Percentiles rank a stretch among this genome's conserved stretches.
These are phyloP conservation scores for Pyrrhosoma nymphula DNA, from an alignment of 2,888 invertebrate species.

Conservation along the genomic window DNA sequence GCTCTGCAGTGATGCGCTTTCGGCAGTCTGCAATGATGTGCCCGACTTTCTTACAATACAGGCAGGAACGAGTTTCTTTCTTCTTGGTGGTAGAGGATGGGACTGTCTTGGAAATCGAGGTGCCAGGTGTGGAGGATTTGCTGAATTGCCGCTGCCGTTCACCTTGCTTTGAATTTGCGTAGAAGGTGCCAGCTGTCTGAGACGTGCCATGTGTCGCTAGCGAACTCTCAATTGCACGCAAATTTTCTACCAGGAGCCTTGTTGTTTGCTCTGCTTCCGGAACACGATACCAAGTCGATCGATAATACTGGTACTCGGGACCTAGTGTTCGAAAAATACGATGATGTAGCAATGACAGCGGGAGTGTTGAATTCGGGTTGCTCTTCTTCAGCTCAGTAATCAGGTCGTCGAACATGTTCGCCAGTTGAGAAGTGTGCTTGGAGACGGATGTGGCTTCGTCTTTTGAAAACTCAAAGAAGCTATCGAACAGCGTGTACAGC, in stretches of 20 bases:
- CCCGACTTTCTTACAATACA: too few species aligned
- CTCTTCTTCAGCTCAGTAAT: constrained; percentile 70
- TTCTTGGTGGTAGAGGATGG: too few species aligned
- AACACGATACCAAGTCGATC: constrained; percentile 72
- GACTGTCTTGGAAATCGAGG: too few species aligned
- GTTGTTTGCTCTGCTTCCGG: constrained; percentile 71
- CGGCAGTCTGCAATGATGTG: too few species aligned
- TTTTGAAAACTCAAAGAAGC: constrained; percentile 70
- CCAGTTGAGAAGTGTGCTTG: constrained; percentile 70
- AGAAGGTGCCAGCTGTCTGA: constrained; percentile 70
- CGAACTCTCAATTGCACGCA: constrained; percentile 71
- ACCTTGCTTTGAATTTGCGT: constrained; percentile 68
- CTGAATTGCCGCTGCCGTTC: constrained; percentile 53
- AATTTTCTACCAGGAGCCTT: constrained; percentile 71
- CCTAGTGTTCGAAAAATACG: constrained; percentile 72
- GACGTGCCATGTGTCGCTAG: constrained; percentile 40
- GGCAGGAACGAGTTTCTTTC: too few species aligned
- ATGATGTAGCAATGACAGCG: constrained; percentile 71
- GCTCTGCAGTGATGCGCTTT: too few species aligned
- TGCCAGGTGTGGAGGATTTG: too few species aligned
- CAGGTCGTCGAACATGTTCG: constrained; percentile 72
- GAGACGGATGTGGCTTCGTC: constrained; percentile 70
- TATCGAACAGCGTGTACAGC: constrained; percentile 72
- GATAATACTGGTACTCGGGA: constrained; percentile 71
- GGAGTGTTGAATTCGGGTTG: constrained; percentile 70